phyloP scores from a whole-genome alignment of 1,140 invertebrate genomes.

The Tetramorium alpestre region DNA sequence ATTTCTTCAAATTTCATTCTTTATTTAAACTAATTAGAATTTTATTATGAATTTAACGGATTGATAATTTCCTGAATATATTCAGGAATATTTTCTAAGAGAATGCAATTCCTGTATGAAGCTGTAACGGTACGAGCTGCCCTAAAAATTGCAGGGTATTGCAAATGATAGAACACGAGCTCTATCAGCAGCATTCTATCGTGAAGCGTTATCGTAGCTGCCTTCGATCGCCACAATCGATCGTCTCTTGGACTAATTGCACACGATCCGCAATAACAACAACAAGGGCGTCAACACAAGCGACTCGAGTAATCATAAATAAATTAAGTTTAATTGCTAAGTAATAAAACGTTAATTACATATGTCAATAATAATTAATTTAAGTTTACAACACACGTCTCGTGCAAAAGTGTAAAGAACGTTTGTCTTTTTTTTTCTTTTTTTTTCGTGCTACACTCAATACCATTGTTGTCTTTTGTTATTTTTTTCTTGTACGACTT shows the following conservation, averaged over 20 bases:
- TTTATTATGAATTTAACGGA: background rate
- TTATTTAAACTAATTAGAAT: background rate
- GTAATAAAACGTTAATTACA: conserved; percentile 86
- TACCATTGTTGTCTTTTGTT: conserved; percentile 72
- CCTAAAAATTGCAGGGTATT: background rate
- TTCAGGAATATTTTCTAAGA: background rate
- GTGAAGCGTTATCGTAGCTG: background rate
- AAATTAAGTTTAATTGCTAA: conserved; percentile 85
- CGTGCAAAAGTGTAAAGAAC: conserved; percentile 86
- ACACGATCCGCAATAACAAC: conserved; percentile 21
- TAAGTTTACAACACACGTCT: conserved; percentile 85
- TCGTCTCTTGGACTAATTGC: conserved; percentile 4
- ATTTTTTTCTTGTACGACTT: conserved; percentile 79
- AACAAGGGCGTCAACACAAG: conserved; percentile 76
- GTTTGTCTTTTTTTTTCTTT: conserved; percentile 70
- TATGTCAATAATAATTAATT: conserved; percentile 82
- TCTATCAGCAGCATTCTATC: background rate
- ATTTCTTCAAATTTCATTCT: background rate
- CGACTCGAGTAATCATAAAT: conserved; percentile 81
- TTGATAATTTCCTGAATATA: background rate
- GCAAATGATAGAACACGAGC: background rate
- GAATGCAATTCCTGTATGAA: conserved; percentile 1
- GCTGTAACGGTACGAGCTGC: background rate
- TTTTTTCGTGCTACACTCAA: conserved; percentile 78
- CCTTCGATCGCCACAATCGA: conserved; percentile 16